Evolutionary conservation across 37 sponge, comb jelly and placozoan species (phyloP).

Genomic region (Beroe forskalii): DNA sequence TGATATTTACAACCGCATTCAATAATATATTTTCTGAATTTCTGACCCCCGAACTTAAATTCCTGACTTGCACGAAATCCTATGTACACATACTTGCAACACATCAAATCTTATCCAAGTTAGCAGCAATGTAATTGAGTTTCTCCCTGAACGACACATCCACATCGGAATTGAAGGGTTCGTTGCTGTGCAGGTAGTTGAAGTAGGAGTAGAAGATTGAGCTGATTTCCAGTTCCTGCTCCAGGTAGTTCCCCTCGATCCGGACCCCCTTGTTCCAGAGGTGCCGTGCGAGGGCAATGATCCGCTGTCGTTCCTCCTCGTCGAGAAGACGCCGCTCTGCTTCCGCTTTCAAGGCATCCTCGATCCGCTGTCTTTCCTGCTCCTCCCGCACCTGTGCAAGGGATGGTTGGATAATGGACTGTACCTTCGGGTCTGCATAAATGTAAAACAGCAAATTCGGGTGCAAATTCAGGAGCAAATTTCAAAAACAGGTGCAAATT

Average conservation of each 20-base stretch:
- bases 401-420: no score
- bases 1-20: not conserved
- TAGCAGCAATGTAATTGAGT: not conserved
- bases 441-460: no score
- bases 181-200: slow-evolving; percentile 47
- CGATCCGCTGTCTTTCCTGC: slow-evolving; percentile 20
- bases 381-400: slow-evolving; percentile 63
- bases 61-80: no score
- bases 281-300: slow-evolving; percentile 52
- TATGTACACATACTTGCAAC: no score
- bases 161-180: slow-evolving; percentile 37
- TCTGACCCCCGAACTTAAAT: no score
- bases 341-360: slow-evolving; percentile 59
- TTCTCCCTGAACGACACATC: slow-evolving; percentile 19
- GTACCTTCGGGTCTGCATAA: no score
- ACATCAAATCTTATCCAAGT: not conserved
- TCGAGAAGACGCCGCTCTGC: slow-evolving; percentile 23
- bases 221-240: slow-evolving; percentile 63
- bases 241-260: slow-evolving; percentile 28
- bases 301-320: slow-evolving; percentile 44
- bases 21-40: no score
- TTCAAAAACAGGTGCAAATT: no score
- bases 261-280: slow-evolving; percentile 64
- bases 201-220: slow-evolving; percentile 62
- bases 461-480: no score